Evolutionary conservation across 1,140 invertebrate species (phyloP).

Genomic region (Platyscapa corneri): DNA sequence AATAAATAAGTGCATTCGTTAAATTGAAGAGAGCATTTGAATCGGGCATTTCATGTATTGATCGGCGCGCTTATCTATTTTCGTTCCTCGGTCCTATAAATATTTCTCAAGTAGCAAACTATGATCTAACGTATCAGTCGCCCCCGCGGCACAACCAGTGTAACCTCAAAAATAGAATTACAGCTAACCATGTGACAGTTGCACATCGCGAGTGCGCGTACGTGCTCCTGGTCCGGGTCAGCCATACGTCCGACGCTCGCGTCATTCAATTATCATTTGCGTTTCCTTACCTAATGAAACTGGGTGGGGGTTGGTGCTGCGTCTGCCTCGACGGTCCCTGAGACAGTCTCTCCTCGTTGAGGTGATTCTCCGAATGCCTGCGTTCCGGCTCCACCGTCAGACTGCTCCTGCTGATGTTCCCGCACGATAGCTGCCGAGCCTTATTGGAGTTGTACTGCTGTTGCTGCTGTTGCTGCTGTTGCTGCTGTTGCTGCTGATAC

Average conservation of each 20-base stretch:
- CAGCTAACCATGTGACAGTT: not conserved
- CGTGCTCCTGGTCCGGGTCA: not conserved
- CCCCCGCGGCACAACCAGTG: not conserved
- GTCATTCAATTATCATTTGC: not conserved
- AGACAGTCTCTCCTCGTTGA: constrained; percentile 13
- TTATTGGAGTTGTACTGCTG: no score
- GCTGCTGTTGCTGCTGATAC: not conserved
- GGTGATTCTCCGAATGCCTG: constrained; percentile 31
- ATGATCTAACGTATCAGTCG: not conserved
- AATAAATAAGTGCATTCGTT: not conserved
- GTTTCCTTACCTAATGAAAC: constrained; percentile 46
- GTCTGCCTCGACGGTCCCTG: not conserved
- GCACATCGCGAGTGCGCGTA: not conserved
- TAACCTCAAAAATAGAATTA: not conserved
- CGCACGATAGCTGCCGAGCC: not conserved
- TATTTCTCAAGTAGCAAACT: not conserved
- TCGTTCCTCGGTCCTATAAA: not conserved
- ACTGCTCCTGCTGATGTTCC: constrained; percentile 7
- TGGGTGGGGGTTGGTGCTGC: constrained; percentile 5
- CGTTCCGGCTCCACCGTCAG: not conserved
- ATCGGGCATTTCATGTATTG: not conserved
- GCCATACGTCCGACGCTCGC: no score
- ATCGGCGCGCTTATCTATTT: not conserved
- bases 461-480: not conserved
- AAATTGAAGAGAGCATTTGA: not conserved